Percentiles rank a stretch among this genome's conserved stretches.
These are phyloP conservation scores for Patagioenas fasciata DNA, from an alignment of 2,113 vertebrate species.

Conservation along the genomic window DNA sequence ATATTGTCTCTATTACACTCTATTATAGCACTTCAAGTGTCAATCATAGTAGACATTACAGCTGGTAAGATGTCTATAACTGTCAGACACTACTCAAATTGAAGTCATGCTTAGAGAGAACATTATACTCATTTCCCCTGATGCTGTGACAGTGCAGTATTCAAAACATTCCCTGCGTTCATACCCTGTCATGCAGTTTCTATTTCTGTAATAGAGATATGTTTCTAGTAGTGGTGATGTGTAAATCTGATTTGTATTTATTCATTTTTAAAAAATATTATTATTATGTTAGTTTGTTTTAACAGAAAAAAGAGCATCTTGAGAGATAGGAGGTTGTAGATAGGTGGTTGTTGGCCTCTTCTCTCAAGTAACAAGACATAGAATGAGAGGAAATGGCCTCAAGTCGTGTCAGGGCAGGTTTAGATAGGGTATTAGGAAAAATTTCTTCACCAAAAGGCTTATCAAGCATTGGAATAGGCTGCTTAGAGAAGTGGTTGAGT, in stretches of 20 bases:
- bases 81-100: neutral
- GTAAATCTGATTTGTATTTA: neutral
- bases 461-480: neutral
- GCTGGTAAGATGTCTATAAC: neutral
- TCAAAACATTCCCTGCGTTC: neutral
- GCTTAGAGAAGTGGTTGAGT: neutral
- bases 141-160: neutral
- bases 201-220: neutral
- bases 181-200: neutral
- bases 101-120: neutral
- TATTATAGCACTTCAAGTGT: neutral
- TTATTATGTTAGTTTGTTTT: neutral
- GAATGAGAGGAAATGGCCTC: no score
- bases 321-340: fast-evolving
- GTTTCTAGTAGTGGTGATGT: neutral
- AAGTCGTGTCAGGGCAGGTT: neutral
- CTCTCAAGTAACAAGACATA: no score
- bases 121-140: neutral
- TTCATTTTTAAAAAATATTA: neutral
- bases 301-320: neutral
- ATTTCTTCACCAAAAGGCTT: neutral
- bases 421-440: neutral
- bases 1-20: neutral
- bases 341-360: neutral
- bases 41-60: neutral